These are phyloP conservation scores for Ormyrus nitidulus DNA, from an alignment of 2,888 invertebrate genomes.

Conservation along the genomic window DNA sequence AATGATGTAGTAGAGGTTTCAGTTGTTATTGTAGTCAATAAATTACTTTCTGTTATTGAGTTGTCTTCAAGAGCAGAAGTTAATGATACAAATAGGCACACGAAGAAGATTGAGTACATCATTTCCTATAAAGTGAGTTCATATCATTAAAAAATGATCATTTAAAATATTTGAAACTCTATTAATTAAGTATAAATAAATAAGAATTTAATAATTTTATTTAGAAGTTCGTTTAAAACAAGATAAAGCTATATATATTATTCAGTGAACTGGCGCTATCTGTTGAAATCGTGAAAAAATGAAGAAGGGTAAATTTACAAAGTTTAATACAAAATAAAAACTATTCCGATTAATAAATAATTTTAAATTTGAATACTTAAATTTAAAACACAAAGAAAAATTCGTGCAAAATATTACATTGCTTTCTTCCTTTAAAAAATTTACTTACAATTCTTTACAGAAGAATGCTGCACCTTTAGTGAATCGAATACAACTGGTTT, in stretches of 20 bases:
- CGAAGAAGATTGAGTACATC: slow-evolving; percentile 30
- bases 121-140: slow-evolving; percentile 36
- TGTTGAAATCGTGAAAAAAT: too few species aligned
- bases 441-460: slow-evolving; percentile 29
- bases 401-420: too few species aligned
- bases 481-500: slow-evolving; percentile 25
- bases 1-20: slow-evolving; percentile 1
- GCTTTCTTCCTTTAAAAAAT: background rate
- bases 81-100: slow-evolving; percentile 31
- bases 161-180: too few species aligned
- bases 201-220: too few species aligned
- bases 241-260: too few species aligned
- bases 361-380: background rate
- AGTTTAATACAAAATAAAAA: too few species aligned
- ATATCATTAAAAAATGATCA: too few species aligned
- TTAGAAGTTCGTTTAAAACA: too few species aligned
- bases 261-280: too few species aligned
- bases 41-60: slow-evolving; percentile 50
- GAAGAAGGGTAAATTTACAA: too few species aligned
- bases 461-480: slow-evolving; percentile 39
- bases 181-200: too few species aligned
- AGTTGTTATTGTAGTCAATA: slow-evolving; percentile 42
- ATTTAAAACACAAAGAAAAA: too few species aligned
- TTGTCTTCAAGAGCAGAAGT: slow-evolving; percentile 52
- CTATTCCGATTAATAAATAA: background rate